Base-by-base conservation (phyloP, 92 coral and sea anemone species). In the Epizoanthus scotinus region DNA sequence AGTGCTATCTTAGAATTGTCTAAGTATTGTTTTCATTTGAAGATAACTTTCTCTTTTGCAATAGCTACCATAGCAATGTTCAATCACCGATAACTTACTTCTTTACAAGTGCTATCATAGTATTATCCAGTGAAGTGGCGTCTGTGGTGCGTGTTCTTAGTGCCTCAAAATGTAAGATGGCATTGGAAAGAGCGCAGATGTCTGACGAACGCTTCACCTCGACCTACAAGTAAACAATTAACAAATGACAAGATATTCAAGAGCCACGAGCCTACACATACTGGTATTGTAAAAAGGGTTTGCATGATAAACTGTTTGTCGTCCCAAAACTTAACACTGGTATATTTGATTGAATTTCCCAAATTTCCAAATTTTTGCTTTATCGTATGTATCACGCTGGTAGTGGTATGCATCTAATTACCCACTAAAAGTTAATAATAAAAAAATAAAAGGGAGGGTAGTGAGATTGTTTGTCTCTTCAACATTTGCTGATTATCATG, bases 171-270 rank as follows among this genome's bases (percentile, higher is more conserved):
- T 95, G 99, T 66, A 95, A 70, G 82, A 93, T 86, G 75, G 99
- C 96, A 81, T 95, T 95, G 78, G 95, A 95, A 59, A 95, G 87
- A 10, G 83, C 89, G 74, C 98, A 87, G 63, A 95, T 90, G 36
- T 95, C 99, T 73, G 92, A 86, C 9, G 96, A 95, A 78, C 90
- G 94, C 84, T 95, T 93, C 77, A 91, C 87, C 52, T 95, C 99
- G 67, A 91, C 79, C 99, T 95, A 31, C 7, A 21, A 12, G 8
- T 8, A 29, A 54, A 75, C 3, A 59, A 21, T 47, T 13, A 47
- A 47, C 52, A 47, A 42, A 18, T 8, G 31, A 67, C 34, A 73
- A 64, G n/a, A n/a, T 27, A 15, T 17, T 36, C 44, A 36, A 36
- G 52, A 59, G 25, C 75, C 8, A 58, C 63, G 21, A 49, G 57